phyloP scores from a whole-genome alignment of 2,888 invertebrate genomes.

The Gymnoscelis rufifasciata region DNA sequence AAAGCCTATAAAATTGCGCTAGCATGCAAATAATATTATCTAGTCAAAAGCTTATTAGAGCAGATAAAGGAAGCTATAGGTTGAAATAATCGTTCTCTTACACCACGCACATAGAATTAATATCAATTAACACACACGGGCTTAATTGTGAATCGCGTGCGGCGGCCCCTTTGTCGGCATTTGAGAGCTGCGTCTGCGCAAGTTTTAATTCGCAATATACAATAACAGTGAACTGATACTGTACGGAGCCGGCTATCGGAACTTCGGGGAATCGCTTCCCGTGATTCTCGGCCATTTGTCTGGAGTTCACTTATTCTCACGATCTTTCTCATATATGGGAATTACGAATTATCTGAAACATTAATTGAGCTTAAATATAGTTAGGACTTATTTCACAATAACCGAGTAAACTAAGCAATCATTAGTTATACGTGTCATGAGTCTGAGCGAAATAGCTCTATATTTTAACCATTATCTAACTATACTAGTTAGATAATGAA shows the following conservation, averaged over 20 bases:
- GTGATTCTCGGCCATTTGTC: conserved; percentile 12
- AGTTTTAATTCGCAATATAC: conserved; percentile 55
- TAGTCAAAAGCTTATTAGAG: neutral
- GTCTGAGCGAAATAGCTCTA: too few relatives aligned
- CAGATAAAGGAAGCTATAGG: conserved; percentile 1
- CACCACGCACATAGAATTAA: conserved; percentile 69
- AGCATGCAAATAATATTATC: too few relatives aligned
- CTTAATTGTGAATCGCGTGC: conserved; percentile 78
- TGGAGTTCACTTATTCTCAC: too few relatives aligned
- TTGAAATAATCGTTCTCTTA: conserved; percentile 39
- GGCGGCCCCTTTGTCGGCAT: conserved; percentile 73
- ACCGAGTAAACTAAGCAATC: too few relatives aligned
- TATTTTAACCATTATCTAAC: too few relatives aligned
- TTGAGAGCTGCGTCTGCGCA: conserved; percentile 50
- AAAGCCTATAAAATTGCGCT: too few relatives aligned
- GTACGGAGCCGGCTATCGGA: conserved; percentile 20
- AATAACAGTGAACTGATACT: conserved; percentile 27
- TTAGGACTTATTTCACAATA: too few relatives aligned
- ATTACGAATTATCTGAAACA: too few relatives aligned
- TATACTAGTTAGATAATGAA: too few relatives aligned
- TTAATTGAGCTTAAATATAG: too few relatives aligned
- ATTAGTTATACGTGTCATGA: too few relatives aligned
- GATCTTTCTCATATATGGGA: too few relatives aligned
- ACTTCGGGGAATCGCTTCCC: conserved; percentile 24
- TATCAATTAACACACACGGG: conserved; percentile 78